A percentile compares a stretch with the other conserved stretches of the same genome.
phyloP scores from a whole-genome alignment of 2,888 invertebrate species.

The Julus scandinavius region DNA sequence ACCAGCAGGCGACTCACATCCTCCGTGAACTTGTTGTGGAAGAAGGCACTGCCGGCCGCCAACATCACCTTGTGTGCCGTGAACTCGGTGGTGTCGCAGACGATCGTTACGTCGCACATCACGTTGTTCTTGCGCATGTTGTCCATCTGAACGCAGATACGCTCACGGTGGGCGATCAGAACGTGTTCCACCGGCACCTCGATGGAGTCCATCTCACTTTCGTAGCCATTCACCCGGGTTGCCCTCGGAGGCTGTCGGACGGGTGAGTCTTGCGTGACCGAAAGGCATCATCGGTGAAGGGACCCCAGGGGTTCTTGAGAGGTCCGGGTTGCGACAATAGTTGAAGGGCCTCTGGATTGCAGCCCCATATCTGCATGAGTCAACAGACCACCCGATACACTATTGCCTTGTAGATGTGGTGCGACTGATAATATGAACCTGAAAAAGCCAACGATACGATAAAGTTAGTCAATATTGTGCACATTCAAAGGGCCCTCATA shows the following conservation, averaged over 20 bases:
- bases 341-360: background rate
- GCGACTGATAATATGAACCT: background rate
- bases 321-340: background rate
- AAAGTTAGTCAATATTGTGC: too few relatives aligned
- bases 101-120: constrained; percentile 52
- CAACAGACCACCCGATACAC: background rate
- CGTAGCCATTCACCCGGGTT: background rate
- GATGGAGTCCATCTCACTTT: background rate
- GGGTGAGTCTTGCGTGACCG: too few relatives aligned
- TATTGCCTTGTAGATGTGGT: too few relatives aligned
- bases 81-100: constrained; percentile 54
- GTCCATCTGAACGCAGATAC: constrained; percentile 53
- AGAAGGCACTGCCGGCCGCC: constrained; percentile 51
- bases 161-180: constrained; percentile 51
- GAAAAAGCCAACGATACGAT: too few relatives aligned
- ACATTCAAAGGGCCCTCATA: too few relatives aligned
- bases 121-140: constrained; percentile 55
- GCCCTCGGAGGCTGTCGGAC: background rate
- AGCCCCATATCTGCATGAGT: background rate
- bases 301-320: background rate
- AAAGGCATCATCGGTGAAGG: background rate
- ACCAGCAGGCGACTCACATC: constrained; percentile 1
- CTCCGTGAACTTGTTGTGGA: constrained; percentile 52
- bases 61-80: constrained; percentile 55
- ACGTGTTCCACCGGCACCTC: constrained; percentile 50